A percentile compares a stretch with the other conserved stretches of the same genome.
phyloP scores from a whole-genome alignment of 1,140 invertebrate genomes.

The Nasonia giraulti region DNA sequence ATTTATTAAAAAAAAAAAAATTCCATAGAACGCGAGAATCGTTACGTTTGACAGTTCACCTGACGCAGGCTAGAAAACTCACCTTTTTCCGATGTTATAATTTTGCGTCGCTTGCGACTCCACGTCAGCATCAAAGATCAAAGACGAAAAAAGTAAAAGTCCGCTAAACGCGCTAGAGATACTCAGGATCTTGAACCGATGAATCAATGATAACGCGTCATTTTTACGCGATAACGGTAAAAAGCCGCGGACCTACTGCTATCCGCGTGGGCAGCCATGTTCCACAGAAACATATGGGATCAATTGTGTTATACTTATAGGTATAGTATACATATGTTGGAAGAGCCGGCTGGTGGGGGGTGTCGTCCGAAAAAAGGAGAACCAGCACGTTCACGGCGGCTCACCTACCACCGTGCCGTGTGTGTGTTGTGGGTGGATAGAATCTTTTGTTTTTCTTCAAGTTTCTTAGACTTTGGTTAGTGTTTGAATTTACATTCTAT shows the following conservation, averaged over 20 bases:
- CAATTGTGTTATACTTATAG: conserved; percentile 19
- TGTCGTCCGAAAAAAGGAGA: neutral
- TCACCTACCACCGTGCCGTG: neutral
- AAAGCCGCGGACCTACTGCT: conserved; percentile 20
- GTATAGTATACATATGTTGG: neutral
- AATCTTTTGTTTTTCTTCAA: neutral
- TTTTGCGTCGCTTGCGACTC: neutral
- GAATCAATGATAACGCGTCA: conserved; percentile 39
- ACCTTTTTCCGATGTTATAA: neutral
- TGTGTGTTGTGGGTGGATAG: too few species aligned
- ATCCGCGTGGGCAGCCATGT: conserved; percentile 46
- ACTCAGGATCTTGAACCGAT: neutral
- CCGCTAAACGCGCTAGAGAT: neutral
- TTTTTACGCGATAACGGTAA: conserved; percentile 46
- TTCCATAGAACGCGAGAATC: neutral
- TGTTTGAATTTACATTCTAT: neutral
- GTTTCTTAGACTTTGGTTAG: neutral
- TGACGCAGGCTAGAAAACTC: conserved; percentile 29
- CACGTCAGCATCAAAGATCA: neutral
- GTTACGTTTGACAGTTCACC: conserved; percentile 1
- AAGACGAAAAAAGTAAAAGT: neutral
- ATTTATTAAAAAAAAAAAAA: neutral
- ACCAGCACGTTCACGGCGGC: neutral
- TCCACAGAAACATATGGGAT: conserved; percentile 41
- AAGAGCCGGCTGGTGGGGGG: neutral